phyloP scores from a whole-genome alignment of 1,140 invertebrate genomes.

The Drosophila eugracilis region DNA sequence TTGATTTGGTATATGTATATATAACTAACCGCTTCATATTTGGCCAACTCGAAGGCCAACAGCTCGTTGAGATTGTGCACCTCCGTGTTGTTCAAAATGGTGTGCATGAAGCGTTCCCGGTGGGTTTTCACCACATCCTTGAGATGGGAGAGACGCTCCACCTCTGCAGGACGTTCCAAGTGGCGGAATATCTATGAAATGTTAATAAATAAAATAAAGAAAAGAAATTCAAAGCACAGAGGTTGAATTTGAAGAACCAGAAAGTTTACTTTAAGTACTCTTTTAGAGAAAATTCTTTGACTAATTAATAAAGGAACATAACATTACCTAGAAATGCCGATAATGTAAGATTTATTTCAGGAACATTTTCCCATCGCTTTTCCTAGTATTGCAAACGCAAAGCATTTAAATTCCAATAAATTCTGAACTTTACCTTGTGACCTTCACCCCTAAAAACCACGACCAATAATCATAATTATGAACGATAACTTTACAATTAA shows the following conservation, averaged over 20 bases:
- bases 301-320: neutral
- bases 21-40: conserved; percentile 87
- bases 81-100: conserved; percentile 87
- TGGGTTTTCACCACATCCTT: conserved; percentile 85
- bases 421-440: neutral
- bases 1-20: neutral
- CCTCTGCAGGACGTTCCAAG: conserved; percentile 90
- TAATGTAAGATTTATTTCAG: neutral
- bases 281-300: neutral
- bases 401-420: conserved; percentile 1
- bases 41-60: conserved; percentile 86
- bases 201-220: neutral
- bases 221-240: neutral
- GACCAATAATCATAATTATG: conserved; percentile 1
- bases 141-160: conserved; percentile 86
- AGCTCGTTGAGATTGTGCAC: conserved; percentile 86
- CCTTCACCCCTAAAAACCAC: conserved; percentile 19
- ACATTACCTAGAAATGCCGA: neutral
- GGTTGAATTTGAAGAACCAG: too few relatives aligned
- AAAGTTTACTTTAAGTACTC: too few relatives aligned
- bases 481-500: conserved; percentile 9
- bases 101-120: conserved; percentile 86
- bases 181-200: conserved; percentile 88
- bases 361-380: neutral
- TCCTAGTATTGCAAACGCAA: neutral